Conservation (phyloP, 2,113 vertebrate species). For the Acanthisitta chloris region DNA sequence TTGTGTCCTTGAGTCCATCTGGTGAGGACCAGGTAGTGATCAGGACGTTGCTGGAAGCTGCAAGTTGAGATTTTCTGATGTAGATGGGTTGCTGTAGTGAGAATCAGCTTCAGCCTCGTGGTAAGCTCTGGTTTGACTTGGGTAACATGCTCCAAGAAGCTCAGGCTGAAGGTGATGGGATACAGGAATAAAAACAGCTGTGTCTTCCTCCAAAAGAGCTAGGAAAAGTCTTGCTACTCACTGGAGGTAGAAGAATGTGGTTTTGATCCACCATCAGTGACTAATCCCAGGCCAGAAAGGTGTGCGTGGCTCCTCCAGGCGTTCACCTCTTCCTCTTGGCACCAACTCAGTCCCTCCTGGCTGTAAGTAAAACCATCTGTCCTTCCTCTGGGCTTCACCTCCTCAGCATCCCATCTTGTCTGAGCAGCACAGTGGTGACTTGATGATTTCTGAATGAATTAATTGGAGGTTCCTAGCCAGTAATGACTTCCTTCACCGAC, state of each 20-base stretch:
- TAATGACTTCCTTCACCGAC: neutral
- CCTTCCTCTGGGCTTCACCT: neutral
- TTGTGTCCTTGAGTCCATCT: neutral
- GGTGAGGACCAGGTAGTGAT: neutral
- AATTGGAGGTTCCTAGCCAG: neutral
- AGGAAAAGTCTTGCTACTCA: neutral
- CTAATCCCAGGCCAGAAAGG: neutral
- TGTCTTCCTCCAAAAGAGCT: neutral
- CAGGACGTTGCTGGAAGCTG: neutral
- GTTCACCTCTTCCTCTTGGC: neutral
- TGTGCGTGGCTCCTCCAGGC: neutral
- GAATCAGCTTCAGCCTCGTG: neutral
- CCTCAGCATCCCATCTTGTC: neutral
- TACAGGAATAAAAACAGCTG: neutral
- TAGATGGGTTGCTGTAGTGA: neutral
- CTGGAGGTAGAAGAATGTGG: neutral
- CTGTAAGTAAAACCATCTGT: slow-evolving; percentile 11
- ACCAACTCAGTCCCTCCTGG: neutral
- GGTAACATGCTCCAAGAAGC: neutral
- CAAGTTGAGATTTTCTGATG: neutral
- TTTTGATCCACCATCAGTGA: neutral
- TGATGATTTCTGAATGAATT: neutral
- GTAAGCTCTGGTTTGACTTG: neutral
- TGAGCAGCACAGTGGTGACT: neutral
- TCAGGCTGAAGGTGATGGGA: neutral